Evolutionary conservation across 2,113 vertebrate species (phyloP).

Genomic region (Noctilio leporinus): DNA sequence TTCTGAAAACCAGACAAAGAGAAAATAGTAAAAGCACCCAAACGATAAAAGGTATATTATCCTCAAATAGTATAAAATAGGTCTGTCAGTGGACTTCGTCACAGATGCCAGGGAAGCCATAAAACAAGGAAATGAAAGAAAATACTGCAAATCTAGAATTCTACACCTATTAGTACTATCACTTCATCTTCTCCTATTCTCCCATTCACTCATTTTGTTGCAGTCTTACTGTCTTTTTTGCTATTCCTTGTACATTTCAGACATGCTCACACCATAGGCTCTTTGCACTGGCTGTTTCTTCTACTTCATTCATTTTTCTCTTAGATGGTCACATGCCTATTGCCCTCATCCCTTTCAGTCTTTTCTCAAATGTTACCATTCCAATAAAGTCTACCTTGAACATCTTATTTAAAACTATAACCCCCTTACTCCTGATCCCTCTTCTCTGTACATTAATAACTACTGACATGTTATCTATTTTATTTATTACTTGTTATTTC

Average conservation of each 20-base stretch:
- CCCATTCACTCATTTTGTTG: background rate
- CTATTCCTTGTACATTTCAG: background rate
- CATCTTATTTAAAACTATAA: background rate
- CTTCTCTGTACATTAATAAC: background rate
- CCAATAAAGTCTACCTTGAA: background rate
- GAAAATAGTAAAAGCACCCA: background rate
- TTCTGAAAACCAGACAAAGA: background rate
- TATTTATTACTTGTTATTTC: background rate
- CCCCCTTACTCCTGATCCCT: background rate
- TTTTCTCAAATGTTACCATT: background rate
- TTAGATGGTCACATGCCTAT: background rate
- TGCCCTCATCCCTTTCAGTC: background rate
- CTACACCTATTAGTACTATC: background rate
- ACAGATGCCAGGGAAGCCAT: background rate
- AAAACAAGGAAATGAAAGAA: background rate
- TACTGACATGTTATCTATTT: background rate
- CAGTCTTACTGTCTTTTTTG: background rate
- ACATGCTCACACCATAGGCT: background rate
- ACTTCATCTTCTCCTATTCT: background rate
- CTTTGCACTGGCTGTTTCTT: background rate
- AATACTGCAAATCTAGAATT: background rate
- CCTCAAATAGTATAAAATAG: background rate
- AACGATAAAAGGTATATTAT: background rate
- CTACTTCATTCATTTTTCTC: background rate
- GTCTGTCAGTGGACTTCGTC: background rate